Evolutionary conservation across 2,113 vertebrate genomes (phyloP), one percentile per base, ranked within the genome.

Genomic region (Sciurus niger): DNA sequence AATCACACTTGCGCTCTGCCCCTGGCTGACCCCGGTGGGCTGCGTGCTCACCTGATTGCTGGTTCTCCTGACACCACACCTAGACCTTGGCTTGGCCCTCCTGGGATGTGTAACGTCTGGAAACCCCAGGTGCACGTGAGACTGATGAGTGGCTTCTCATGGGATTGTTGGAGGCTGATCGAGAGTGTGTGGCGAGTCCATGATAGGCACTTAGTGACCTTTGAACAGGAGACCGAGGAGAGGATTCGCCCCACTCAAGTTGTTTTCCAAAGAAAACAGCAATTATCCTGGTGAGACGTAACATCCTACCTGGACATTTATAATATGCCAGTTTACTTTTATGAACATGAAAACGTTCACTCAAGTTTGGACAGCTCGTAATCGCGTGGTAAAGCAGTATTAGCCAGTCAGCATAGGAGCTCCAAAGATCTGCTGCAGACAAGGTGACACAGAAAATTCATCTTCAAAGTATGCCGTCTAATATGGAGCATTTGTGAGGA

Each of bases 271-370:
- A 83, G 60, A 18, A 58, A 70, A 58, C 58, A 30, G 12, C 10
- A 40, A 10, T 68, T 34, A 67, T 24, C 48, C 18, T 74, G 8
- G 25, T 78, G 22, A 78, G 25, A 77, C 20, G 51, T n/a, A n/a
- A 34, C 48, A 55, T n/a, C 34, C 70, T 51, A 12, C 17, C 72
- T 84, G 60, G 48, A 93, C 86, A 32, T 65, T 65, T 67, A 70
- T 67, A 16, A 46, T 51, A 40, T 63, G 40, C 4, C 55, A 63
- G 12, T 89, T 43, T 76, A n/a, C 13, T 43, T 96, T 63, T 53
- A 72, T 84, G 37, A 96, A 58, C 37, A 58, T 86, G 53, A 34
- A 58, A 93, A 76, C 18, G 18, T 86, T 95, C 82, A 53, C 34
- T 89, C 73, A n/a, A 85, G 22, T 13, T 60, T 40, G 67, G 34